Conservation (phyloP, 2,113 vertebrate species). For the Percopsis transmontana region DNA sequence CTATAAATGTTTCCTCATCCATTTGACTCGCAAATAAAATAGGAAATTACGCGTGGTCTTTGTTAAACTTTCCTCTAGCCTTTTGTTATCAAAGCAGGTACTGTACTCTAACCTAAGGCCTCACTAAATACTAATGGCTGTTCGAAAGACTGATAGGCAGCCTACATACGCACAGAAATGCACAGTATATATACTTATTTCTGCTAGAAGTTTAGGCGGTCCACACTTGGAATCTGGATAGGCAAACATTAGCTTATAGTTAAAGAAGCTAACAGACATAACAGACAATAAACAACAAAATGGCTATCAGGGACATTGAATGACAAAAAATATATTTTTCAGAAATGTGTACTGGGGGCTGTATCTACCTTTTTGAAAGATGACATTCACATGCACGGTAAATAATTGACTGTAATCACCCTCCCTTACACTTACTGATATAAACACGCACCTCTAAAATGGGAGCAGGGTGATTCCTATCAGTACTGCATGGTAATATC, state of each 20-base stretch:
- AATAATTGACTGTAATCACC: neutral
- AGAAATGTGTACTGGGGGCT: too few relatives aligned
- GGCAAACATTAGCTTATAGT: constrained; percentile 62
- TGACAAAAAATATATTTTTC: too few relatives aligned
- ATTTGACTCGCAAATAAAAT: too few relatives aligned
- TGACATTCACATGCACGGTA: too few relatives aligned
- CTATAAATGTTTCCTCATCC: too few relatives aligned
- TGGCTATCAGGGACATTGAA: too few relatives aligned
- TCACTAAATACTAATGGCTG: neutral
- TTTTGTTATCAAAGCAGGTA: too few relatives aligned
- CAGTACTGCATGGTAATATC: neutral
- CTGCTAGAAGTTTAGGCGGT: constrained; percentile 48
- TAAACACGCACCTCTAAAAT: neutral
- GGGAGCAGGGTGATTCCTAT: neutral
- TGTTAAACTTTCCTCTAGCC: too few relatives aligned
- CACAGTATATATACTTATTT: constrained; percentile 11
- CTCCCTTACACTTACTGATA: neutral
- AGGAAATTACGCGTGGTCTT: too few relatives aligned
- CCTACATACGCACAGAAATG: constrained; percentile 7
- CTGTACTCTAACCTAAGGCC: too few relatives aligned
- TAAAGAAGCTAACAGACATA: constrained; percentile 17
- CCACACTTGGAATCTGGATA: constrained; percentile 52
- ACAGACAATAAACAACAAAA: constrained; percentile 30
- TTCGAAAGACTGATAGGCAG: neutral
- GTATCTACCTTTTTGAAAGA: too few relatives aligned